phyloP scores from a whole-genome alignment of 1,140 invertebrate genomes.

The Caenorhabditis latens region DNA sequence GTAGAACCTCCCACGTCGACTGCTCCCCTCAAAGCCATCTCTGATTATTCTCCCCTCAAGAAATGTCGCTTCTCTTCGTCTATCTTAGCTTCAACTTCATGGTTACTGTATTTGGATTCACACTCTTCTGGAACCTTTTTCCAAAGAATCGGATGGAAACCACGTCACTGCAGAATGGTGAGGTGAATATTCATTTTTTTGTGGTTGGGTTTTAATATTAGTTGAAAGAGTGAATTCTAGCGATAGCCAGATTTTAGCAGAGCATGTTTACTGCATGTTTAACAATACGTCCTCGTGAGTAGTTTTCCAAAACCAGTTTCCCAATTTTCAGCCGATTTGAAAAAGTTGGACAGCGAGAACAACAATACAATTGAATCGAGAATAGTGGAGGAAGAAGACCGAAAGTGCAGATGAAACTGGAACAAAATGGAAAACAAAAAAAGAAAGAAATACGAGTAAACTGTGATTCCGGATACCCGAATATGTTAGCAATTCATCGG shows the following conservation, averaged over 20 bases:
- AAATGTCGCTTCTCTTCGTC: constrained; percentile 18
- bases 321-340: constrained; percentile 31
- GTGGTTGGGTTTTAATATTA: not conserved
- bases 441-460: constrained; percentile 32
- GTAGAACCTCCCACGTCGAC: no score
- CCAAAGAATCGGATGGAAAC: constrained; percentile 38
- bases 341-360: constrained; percentile 8
- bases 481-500: constrained; percentile 3
- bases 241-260: no score
- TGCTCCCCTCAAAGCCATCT: not conserved
- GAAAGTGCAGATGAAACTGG: constrained; percentile 33
- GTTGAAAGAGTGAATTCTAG: not conserved
- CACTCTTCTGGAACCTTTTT: constrained; percentile 25
- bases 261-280: no score
- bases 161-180: constrained; percentile 27
- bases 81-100: constrained; percentile 10
- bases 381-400: not conserved
- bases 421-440: not conserved
- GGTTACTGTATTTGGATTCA: constrained; percentile 45
- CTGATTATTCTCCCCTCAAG: not conserved
- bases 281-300: no score
- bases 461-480: not conserved
- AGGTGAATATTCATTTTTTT: constrained; percentile 45
- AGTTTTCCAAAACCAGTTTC: not conserved
- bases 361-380: constrained; percentile 12